Percentiles rank a stretch among this genome's conserved stretches.
Evolutionary conservation across 2,113 vertebrate species (phyloP).

Genomic region (Hemiscyllium ocellatum): DNA sequence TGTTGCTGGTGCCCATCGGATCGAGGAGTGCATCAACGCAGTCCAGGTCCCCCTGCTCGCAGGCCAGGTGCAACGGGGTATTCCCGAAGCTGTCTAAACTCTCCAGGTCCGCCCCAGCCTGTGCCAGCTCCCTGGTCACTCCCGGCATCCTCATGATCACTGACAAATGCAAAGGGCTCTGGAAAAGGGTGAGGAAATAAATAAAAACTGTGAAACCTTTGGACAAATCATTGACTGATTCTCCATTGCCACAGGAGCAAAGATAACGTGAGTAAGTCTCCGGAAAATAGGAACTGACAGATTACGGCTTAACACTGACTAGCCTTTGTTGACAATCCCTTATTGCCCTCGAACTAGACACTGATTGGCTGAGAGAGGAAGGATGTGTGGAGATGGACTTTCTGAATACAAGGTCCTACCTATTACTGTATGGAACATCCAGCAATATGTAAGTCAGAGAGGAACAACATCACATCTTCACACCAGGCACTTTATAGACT

Average conservation of each 20-base stretch:
- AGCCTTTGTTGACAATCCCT: not conserved
- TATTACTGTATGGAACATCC: no score
- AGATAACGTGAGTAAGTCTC: not conserved
- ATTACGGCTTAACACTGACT: not conserved
- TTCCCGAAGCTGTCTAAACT: conserved; percentile 59
- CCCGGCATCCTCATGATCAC: conserved; percentile 57
- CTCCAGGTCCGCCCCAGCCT: conserved; percentile 48
- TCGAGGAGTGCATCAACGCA: conserved; percentile 51
- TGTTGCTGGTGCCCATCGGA: not conserved
- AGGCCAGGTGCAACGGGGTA: conserved; percentile 63
- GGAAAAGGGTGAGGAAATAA: not conserved
- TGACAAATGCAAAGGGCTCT: conserved; percentile 66
- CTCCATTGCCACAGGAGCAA: not conserved
- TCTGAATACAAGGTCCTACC: no score
- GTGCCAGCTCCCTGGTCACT: conserved; percentile 52
- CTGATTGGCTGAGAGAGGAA: no score
- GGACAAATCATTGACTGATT: not conserved
- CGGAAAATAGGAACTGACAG: not conserved
- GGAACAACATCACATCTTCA: no score
- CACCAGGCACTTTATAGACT: no score
- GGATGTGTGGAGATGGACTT: no score
- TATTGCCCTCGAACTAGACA: not conserved
- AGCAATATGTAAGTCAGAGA: no score
- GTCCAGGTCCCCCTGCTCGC: conserved; percentile 48
- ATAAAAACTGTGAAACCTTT: not conserved